Percentiles rank a stretch among this genome's conserved stretches.
Evolutionary conservation across 2,797 vertebrate species (phyloP).

Genomic region (Miichthys miiuy): DNA sequence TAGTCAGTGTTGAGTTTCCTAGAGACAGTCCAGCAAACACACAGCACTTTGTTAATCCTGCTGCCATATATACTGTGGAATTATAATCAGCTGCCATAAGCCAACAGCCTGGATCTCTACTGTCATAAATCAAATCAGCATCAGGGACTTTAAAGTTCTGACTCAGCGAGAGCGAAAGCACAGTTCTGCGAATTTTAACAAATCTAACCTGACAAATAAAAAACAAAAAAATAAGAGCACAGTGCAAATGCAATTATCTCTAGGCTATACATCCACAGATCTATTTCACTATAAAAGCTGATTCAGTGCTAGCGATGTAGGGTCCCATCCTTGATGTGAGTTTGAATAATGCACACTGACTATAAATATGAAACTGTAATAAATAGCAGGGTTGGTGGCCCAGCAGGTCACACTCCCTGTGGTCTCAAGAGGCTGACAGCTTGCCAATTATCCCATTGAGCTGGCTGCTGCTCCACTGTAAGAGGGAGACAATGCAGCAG

Average conservation of each 20-base stretch:
- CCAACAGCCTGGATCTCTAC: conserved; percentile 37
- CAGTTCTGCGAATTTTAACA: background rate
- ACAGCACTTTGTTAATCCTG: conserved; percentile 52
- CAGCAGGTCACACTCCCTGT: conserved; percentile 12
- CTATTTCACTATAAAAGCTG: background rate
- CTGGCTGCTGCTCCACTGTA: background rate
- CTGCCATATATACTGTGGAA: conserved; percentile 59
- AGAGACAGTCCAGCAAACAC: conserved; percentile 45
- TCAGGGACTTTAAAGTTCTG: conserved; percentile 34
- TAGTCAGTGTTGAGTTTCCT: conserved; percentile 38
- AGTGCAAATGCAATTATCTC: background rate
- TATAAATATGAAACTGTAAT: conserved; percentile 8
- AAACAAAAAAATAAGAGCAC: background rate
- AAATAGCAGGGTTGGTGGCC: conserved; percentile 10
- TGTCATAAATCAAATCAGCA: conserved; percentile 54
- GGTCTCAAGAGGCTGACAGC: conserved; percentile 10
- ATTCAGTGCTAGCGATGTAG: background rate
- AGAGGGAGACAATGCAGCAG: background rate
- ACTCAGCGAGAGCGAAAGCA: conserved; percentile 35
- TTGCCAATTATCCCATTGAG: conserved; percentile 16
- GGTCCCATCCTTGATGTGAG: background rate
- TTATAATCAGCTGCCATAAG: conserved; percentile 62
- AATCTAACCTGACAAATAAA: background rate
- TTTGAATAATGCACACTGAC: background rate
- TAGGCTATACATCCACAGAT: background rate